Percentiles rank a stretch among this genome's conserved stretches.
These are phyloP conservation scores for Stichopus chloronotus DNA, from an alignment of 35 echinoderm and acorn worm genomes.

Conservation along the genomic window DNA sequence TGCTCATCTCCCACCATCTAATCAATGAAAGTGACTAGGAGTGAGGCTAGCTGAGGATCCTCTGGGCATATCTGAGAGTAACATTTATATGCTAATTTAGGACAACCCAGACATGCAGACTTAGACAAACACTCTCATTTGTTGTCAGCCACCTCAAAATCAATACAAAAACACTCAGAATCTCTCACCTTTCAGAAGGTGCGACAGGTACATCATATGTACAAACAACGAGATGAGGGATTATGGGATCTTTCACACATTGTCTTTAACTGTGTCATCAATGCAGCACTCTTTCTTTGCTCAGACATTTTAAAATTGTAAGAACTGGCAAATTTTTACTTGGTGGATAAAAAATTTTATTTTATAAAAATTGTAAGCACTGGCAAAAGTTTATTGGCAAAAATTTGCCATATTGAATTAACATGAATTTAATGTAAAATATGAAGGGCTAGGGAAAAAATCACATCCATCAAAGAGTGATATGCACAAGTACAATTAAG, in stretches of 20 bases:
- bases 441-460: too few relatives aligned
- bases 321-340: too few relatives aligned
- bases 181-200: not conserved
- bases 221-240: not conserved
- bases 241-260: slow-evolving; percentile 21
- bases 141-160: not conserved
- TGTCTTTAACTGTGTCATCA: not conserved
- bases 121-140: not conserved
- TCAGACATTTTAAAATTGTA: too few relatives aligned
- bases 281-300: too few relatives aligned
- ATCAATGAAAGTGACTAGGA: slow-evolving; percentile 1
- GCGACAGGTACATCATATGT: not conserved
- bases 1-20: not conserved
- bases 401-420: too few relatives aligned
- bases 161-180: slow-evolving; percentile 4
- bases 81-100: slow-evolving; percentile 36
- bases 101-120: not conserved
- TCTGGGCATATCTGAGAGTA: not conserved
- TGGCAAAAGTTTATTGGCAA: too few relatives aligned
- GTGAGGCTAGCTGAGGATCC: not conserved
- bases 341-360: too few relatives aligned
- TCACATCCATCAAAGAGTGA: too few relatives aligned
- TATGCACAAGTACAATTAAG: too few relatives aligned
- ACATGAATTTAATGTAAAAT: too few relatives aligned
- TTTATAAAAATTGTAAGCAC: too few relatives aligned